Conservation (phyloP, 2,113 vertebrate genomes). For the Cardinalis cardinalis region DNA sequence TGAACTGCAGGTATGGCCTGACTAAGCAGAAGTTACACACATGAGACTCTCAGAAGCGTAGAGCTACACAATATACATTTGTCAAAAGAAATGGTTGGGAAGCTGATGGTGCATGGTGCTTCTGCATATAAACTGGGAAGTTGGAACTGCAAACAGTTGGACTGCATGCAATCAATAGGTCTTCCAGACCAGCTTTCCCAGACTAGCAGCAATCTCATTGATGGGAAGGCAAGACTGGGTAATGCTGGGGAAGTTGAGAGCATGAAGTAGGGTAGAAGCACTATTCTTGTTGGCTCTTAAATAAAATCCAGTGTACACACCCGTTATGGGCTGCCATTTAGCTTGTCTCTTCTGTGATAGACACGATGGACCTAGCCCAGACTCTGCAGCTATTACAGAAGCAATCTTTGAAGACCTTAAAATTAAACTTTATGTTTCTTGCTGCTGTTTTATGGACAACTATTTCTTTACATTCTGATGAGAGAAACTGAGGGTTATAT, state of each 20-base stretch:
- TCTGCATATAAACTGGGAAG: neutral
- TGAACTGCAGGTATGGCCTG: neutral
- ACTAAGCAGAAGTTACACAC: neutral
- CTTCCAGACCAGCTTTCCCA: neutral
- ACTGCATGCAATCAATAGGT: neutral
- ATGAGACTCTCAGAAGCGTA: neutral
- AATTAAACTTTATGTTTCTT: neutral
- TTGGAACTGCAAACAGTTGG: neutral
- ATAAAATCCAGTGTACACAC: neutral
- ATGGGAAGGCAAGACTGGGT: neutral
- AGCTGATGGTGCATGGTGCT: neutral
- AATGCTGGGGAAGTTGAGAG: neutral
- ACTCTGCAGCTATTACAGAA: neutral
- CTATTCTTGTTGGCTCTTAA: neutral
- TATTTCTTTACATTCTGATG: neutral
- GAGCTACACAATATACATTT: rapidly evolving
- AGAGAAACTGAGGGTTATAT: neutral
- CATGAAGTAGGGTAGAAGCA: neutral
- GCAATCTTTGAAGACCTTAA: neutral
- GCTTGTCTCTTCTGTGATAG: neutral
- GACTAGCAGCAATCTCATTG: neutral
- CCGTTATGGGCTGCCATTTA: neutral
- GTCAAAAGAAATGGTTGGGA: neutral
- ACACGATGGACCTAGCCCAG: neutral
- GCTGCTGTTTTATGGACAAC: neutral